phyloP scores from a whole-genome alignment of 2,797 vertebrate species.

The Melanitta fusca region DNA sequence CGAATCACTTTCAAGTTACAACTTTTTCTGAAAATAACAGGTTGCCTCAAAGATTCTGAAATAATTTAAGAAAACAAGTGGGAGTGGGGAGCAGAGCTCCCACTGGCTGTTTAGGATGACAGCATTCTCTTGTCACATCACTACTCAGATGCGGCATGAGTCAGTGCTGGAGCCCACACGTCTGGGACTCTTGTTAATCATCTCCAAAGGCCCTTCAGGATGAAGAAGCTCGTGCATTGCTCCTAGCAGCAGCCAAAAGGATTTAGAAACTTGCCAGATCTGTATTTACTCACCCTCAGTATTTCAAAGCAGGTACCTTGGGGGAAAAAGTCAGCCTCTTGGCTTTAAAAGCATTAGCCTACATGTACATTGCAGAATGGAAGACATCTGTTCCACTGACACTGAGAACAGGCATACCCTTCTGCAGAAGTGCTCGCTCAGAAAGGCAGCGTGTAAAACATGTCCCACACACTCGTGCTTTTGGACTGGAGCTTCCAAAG shows the following conservation, averaged over 20 bases:
- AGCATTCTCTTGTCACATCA: neutral
- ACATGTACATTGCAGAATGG: neutral
- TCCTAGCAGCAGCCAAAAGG: neutral
- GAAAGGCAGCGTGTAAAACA: neutral
- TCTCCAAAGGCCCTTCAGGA: conserved; percentile 24
- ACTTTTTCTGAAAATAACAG: conserved; percentile 20
- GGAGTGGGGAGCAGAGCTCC: conserved; percentile 54
- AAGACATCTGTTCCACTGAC: neutral
- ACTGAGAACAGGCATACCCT: neutral
- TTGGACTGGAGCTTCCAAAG: neutral
- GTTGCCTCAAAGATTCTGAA: conserved; percentile 28
- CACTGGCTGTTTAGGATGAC: conserved; percentile 22
- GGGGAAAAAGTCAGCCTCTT: neutral
- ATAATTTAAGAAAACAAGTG: conserved; percentile 55
- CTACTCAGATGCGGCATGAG: conserved; percentile 62
- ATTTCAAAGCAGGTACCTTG: neutral
- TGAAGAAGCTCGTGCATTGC: neutral
- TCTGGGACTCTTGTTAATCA: conserved; percentile 53
- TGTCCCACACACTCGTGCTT: neutral
- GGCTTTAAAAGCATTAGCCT: neutral
- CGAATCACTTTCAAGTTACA: neutral
- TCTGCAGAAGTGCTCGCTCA: neutral
- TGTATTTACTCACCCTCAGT: neutral
- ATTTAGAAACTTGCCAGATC: neutral
- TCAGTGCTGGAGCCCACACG: conserved; percentile 62